phyloP scores from a whole-genome alignment of 2,113 vertebrate genomes.

The Oryzias celebensis region DNA sequence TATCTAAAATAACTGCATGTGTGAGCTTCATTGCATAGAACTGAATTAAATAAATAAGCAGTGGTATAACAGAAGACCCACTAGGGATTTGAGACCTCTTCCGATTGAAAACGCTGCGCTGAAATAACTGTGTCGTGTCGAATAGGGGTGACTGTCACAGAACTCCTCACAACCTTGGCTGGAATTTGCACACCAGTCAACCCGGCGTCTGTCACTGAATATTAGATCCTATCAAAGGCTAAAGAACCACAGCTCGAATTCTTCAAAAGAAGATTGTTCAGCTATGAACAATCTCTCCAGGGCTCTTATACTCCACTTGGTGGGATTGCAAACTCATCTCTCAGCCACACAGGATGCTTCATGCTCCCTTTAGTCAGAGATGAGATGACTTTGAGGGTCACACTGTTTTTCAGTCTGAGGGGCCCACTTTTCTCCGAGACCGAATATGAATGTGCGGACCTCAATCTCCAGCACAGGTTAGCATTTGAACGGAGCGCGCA shows the following conservation, averaged over 20 bases:
- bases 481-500: too few species aligned
- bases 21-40: too few species aligned
- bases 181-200: neutral
- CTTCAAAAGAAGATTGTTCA: slow-evolving; percentile 32
- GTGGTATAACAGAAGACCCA: neutral
- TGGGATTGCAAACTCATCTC: slow-evolving; percentile 54
- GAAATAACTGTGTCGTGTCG: neutral
- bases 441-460: neutral
- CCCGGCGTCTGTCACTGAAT: slow-evolving; percentile 14
- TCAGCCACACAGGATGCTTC: slow-evolving; percentile 59
- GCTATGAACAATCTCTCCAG: slow-evolving; percentile 43
- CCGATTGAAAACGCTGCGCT: neutral
- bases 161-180: neutral
- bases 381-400: slow-evolving; percentile 66
- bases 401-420: slow-evolving; percentile 33
- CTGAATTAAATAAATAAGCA: too few species aligned
- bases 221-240: slow-evolving; percentile 22
- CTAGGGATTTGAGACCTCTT: neutral
- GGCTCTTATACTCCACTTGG: slow-evolving; percentile 47
- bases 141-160: neutral
- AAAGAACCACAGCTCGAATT: slow-evolving; percentile 21
- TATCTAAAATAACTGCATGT: too few species aligned
- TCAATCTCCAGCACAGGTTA: slow-evolving; percentile 1
- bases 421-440: slow-evolving; percentile 16
- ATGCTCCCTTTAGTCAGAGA: slow-evolving; percentile 45